These are phyloP conservation scores for Euplexia lucipara DNA, from an alignment of 2,888 invertebrate genomes.

Conservation along the genomic window DNA sequence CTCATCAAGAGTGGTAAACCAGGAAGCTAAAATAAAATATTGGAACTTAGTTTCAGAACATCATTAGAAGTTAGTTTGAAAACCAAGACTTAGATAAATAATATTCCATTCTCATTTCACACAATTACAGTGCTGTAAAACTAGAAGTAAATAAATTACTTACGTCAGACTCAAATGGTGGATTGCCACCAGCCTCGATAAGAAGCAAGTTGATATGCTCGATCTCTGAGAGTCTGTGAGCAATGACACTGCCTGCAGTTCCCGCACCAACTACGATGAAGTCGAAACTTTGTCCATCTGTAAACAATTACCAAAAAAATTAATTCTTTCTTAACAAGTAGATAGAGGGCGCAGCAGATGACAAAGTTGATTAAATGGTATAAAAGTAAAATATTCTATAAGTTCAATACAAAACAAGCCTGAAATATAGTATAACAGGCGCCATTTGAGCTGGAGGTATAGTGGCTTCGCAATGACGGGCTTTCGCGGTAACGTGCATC, in stretches of 20 bases:
- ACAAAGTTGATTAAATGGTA: too few species aligned
- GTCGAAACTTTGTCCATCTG: constrained; percentile 65
- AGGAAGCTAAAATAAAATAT: constrained; percentile 65
- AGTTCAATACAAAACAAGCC: too few species aligned
- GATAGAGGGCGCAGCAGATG: too few species aligned
- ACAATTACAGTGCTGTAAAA: too few species aligned
- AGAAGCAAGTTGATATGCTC: constrained; percentile 63
- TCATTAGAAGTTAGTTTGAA: not conserved
- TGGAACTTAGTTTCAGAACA: not conserved
- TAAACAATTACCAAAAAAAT: not conserved
- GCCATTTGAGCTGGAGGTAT: too few species aligned
- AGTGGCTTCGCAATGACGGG: too few species aligned
- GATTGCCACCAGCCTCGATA: constrained; percentile 73
- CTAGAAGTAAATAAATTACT: constrained; percentile 24
- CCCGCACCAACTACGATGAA: constrained; percentile 72
- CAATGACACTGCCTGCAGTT: constrained; percentile 70
- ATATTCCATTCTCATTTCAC: too few species aligned
- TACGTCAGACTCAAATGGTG: constrained; percentile 70
- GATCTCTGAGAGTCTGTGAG: constrained; percentile 67
- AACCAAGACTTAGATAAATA: too few species aligned
- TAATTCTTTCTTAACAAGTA: too few species aligned
- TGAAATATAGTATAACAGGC: too few species aligned
- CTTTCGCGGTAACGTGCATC: too few species aligned
- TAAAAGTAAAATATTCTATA: too few species aligned
- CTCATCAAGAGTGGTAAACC: constrained; percentile 64